Evolutionary conservation across 2,113 vertebrate genomes (phyloP).

Genomic region (Serilophus lunatus): DNA sequence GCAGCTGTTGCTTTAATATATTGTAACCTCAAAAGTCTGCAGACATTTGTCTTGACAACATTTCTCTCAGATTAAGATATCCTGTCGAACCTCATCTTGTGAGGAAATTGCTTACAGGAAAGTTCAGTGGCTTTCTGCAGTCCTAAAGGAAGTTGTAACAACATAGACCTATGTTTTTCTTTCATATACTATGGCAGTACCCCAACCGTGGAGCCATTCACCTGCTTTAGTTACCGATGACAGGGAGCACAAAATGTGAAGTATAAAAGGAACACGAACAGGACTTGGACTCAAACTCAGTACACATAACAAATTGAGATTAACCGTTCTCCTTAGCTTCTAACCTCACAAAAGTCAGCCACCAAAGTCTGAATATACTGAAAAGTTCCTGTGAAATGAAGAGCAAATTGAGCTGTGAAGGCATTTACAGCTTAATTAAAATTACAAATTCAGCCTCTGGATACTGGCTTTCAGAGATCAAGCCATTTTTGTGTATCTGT

Average conservation of each 20-base stretch:
- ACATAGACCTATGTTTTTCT: neutral
- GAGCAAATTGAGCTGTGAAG: neutral
- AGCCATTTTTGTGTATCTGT: neutral
- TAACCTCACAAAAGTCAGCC: neutral
- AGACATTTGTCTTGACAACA: neutral
- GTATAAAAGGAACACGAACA: neutral
- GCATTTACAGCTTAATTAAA: neutral
- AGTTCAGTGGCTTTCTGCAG: neutral
- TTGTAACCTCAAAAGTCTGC: neutral
- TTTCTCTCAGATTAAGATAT: neutral
- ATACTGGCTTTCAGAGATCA: neutral
- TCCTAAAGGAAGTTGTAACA: neutral
- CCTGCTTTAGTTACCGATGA: neutral
- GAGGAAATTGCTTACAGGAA: neutral
- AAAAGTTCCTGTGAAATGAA: neutral
- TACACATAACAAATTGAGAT: neutral
- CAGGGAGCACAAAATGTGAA: neutral
- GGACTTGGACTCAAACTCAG: neutral
- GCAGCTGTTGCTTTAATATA: neutral
- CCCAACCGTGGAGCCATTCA: neutral
- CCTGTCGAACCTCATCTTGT: neutral
- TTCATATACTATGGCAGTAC: fast-evolving
- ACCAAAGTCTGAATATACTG: neutral
- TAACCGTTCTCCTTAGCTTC: neutral
- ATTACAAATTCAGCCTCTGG: neutral